Base-by-base conservation (phyloP, 2,113 vertebrate species). In the Danionella cerebrum region DNA sequence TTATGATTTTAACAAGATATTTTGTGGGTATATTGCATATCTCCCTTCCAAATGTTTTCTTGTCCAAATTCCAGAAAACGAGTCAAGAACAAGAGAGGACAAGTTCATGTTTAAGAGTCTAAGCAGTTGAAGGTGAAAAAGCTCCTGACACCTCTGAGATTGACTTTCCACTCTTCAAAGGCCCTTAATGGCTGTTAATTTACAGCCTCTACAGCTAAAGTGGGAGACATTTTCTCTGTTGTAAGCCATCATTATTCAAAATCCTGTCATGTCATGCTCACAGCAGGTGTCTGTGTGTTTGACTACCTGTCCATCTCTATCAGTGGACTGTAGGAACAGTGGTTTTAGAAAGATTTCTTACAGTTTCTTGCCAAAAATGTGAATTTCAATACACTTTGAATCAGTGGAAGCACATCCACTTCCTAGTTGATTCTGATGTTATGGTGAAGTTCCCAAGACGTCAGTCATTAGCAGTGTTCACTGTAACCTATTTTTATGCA, bases 201-300 rank as follows among this genome's bases (percentile, higher is more conserved):
- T 73, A 77, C 59, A 62, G 70, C 57, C 58, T 70, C 67, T 62
- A 58, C 70, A 64, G 62, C 73, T 69, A 63, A 52, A 53, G 65
- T 71, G 72, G 53, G 66, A 51, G 54, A 35, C 16, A 21, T 66
- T 25, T 42, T 31, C 69, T 69, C 64, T 42, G 65, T 67, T 44
- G 74, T 78, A 77, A 82, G 79, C 35, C 31, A 38, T 72, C 75
- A 79, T 84, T 78, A 79, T 71, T 83, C 73, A 80, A 44, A 52
- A 54, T n/a, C 35, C 68, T 77, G 74, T 76, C 78, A 78, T 69
- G 65, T 58, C 69, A 27, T 12, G 10, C 29, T 33, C 29, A 5
- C 29, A 4, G n/a, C n/a, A n/a, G n/a, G 1, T 18, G 39, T 9
- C 2, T 41, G 39, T 31, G 29, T 31, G 29, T 31, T 11, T 55